Evolutionary conservation across 2,888 invertebrate genomes (phyloP).

Genomic region (Drosophila anomelani): DNA sequence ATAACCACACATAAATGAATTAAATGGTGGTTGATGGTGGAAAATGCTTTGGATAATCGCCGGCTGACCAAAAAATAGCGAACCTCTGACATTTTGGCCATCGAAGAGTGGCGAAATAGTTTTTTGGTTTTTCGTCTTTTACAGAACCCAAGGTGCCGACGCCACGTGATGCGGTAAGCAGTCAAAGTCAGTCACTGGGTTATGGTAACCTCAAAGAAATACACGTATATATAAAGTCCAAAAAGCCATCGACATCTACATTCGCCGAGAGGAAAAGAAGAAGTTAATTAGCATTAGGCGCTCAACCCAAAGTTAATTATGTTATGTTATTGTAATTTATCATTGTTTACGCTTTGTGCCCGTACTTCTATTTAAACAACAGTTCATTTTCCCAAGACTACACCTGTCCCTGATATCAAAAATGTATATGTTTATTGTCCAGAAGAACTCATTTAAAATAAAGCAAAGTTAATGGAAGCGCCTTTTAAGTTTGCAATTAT

Average conservation of each 20-base stretch:
- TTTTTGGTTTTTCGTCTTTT: slow-evolving; percentile 24
- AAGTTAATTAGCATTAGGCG: slow-evolving; percentile 66
- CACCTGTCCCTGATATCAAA: slow-evolving; percentile 17
- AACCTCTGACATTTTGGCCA: slow-evolving; percentile 51
- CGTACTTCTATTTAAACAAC: slow-evolving; percentile 57
- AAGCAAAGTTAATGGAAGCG: not conserved
- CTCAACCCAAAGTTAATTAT: slow-evolving; percentile 61
- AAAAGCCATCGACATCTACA: slow-evolving; percentile 20
- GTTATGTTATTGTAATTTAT: slow-evolving; percentile 70
- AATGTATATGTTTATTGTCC: not conserved
- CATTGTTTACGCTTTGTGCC: slow-evolving; percentile 71
- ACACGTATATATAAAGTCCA: slow-evolving; percentile 3
- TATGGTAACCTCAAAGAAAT: slow-evolving; percentile 50
- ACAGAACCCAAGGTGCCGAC: slow-evolving; percentile 57
- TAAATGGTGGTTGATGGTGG: slow-evolving; percentile 36
- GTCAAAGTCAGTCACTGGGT: slow-evolving; percentile 72
- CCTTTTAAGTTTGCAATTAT: too few species aligned
- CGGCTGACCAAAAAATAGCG: slow-evolving; percentile 35
- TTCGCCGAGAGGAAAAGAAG: slow-evolving; percentile 36
- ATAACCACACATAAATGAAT: slow-evolving; percentile 24
- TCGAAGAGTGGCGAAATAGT: slow-evolving; percentile 57
- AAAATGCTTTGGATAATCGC: slow-evolving; percentile 69
- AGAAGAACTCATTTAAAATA: not conserved
- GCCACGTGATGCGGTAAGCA: slow-evolving; percentile 49
- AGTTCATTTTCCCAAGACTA: slow-evolving; percentile 53